Percentiles rank a stretch among this genome's conserved stretches.
Conservation (phyloP, 2,113 vertebrate species). For the Vidua chalybeata region DNA sequence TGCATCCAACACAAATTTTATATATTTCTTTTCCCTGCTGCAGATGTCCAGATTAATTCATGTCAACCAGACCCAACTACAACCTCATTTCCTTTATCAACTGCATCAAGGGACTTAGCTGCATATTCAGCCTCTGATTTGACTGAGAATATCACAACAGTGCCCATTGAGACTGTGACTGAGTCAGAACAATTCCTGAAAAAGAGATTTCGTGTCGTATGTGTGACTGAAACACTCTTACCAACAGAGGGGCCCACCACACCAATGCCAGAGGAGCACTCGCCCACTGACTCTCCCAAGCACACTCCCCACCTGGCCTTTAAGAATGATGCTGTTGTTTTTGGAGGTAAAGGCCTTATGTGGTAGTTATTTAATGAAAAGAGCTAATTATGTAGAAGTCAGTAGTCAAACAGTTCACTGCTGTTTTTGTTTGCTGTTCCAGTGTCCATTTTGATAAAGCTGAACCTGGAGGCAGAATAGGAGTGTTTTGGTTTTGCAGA, state of each 20-base stretch:
- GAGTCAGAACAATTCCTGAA: not conserved
- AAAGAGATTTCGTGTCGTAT: conserved; percentile 28
- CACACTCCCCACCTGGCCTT: conserved; percentile 11
- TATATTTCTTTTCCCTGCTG: not conserved
- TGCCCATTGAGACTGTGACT: not conserved
- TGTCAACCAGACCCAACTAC: conserved; percentile 65
- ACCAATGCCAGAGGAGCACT: not conserved
- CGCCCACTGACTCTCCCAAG: not conserved
- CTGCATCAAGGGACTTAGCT: not conserved
- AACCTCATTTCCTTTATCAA: not conserved
- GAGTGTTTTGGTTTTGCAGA: not conserved
- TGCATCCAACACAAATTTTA: not conserved
- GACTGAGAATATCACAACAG: not conserved
- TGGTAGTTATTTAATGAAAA: not conserved
- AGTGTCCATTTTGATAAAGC: not conserved
- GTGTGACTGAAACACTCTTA: conserved; percentile 56
- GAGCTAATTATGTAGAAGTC: not conserved
- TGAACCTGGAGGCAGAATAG: not conserved
- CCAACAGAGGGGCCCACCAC: conserved; percentile 34
- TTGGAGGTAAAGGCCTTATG: conserved; percentile 73
- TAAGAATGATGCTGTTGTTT: conserved; percentile 59
- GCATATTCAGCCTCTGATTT: not conserved
- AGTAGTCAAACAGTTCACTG: not conserved
- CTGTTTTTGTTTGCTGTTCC: not conserved
- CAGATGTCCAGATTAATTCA: conserved; percentile 74